These are phyloP conservation scores for Chaitophorus viminalis DNA, from an alignment of 2,888 invertebrate species.

Conservation along the genomic window DNA sequence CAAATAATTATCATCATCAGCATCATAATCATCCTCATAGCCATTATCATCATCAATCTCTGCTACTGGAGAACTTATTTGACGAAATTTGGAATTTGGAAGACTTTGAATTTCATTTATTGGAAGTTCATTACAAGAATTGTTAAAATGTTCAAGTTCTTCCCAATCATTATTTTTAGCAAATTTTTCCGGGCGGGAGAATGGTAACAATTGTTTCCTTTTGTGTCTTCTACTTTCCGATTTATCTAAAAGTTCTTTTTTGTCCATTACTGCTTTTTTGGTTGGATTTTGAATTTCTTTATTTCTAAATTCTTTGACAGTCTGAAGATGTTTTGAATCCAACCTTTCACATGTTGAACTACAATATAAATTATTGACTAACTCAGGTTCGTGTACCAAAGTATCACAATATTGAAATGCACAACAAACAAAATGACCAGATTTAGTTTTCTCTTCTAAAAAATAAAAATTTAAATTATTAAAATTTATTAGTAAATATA, in stretches of 20 bases:
- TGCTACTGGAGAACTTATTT: neutral
- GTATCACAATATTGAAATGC: constrained; percentile 47
- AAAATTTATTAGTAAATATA: no score
- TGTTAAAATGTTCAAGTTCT: constrained; percentile 2
- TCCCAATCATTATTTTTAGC: constrained; percentile 8
- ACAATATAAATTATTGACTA: constrained; percentile 48
- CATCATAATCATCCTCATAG: neutral
- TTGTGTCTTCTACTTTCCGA: constrained; percentile 51
- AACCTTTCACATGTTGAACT: constrained; percentile 33
- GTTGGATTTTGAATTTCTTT: neutral
- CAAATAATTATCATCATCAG: neutral
- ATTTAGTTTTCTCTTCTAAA: constrained; percentile 31
- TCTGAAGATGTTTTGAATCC: neutral
- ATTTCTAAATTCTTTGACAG: neutral
- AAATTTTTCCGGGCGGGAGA: neutral
- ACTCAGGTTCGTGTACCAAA: constrained; percentile 45
- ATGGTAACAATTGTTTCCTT: constrained; percentile 32
- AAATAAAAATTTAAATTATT: neutral
- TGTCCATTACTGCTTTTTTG: neutral
- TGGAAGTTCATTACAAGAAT: neutral
- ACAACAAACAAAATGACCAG: constrained; percentile 38
- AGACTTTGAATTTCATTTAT: neutral
- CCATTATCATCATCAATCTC: neutral
- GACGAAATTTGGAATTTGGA: neutral
- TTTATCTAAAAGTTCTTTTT: constrained; percentile 25